A percentile compares a stretch with the other conserved stretches of the same genome.
Evolutionary conservation across 2,888 invertebrate genomes (phyloP).

Genomic region (Polia nebulosa): DNA sequence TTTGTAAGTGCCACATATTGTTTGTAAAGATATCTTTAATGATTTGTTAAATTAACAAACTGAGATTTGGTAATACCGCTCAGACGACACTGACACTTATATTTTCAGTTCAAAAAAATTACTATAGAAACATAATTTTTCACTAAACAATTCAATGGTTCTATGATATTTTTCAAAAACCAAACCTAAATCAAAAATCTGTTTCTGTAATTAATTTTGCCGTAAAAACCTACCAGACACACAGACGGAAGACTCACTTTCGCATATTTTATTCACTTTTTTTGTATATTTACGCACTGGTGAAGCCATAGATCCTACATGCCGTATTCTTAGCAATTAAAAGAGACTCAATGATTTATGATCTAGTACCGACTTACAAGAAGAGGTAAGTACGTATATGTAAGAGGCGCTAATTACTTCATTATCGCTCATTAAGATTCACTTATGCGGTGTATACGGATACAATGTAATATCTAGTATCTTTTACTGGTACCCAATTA

Average conservation of each 20-base stretch:
- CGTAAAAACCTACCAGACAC: not conserved
- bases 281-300: constrained; percentile 1
- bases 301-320: constrained; percentile 1
- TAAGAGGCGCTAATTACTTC: constrained; percentile 20
- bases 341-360: constrained; percentile 11
- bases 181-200: no score
- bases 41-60: no score
- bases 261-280: not conserved
- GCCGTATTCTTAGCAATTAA: constrained; percentile 16
- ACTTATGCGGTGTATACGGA: constrained; percentile 40
- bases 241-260: not conserved
- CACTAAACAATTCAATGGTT: no score
- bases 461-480: constrained; percentile 16
- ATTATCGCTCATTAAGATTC: constrained; percentile 40
- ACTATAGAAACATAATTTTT: no score
- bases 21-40: no score
- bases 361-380: not conserved
- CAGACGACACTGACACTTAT: no score
- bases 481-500: not conserved
- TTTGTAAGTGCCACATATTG: no score
- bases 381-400: not conserved
- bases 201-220: no score
- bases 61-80: no score
- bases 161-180: no score
- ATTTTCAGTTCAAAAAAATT: no score